Conservation (phyloP, 2,888 invertebrate genomes). For the Digitonthophagus gazella region DNA sequence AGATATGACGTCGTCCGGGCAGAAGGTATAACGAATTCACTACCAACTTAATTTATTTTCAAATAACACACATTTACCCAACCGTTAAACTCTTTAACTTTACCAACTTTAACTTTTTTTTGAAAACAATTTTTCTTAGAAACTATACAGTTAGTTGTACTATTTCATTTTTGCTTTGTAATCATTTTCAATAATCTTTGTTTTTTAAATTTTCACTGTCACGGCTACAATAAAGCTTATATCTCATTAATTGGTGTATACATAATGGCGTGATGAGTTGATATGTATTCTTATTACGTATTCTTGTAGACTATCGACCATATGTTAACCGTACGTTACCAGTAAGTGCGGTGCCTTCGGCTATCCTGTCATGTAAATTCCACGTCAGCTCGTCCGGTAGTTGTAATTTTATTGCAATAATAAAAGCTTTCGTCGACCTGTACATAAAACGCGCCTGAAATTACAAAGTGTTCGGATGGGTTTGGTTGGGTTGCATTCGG, state of each 20-base stretch:
- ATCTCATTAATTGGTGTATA: not conserved
- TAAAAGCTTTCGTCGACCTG: slow-evolving; percentile 15
- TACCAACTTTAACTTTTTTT: too few relatives aligned
- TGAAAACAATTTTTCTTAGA: too few relatives aligned
- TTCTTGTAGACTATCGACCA: slow-evolving; percentile 8
- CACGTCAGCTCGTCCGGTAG: slow-evolving; percentile 6
- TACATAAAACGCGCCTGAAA: slow-evolving; percentile 13
- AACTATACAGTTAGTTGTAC: too few relatives aligned
- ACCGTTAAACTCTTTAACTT: too few relatives aligned
- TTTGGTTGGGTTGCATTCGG: too few relatives aligned
- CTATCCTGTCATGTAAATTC: slow-evolving; percentile 16
- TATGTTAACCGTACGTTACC: not conserved
- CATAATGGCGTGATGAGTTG: not conserved
- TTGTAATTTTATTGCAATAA: slow-evolving; percentile 17
- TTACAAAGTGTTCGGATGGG: slow-evolving; percentile 9
- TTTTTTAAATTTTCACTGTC: too few relatives aligned
- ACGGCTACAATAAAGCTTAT: too few relatives aligned
- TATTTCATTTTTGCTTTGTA: too few relatives aligned
- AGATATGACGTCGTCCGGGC: not conserved
- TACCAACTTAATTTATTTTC: too few relatives aligned
- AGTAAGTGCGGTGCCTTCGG: slow-evolving; percentile 4
- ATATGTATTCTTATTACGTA: slow-evolving; percentile 1
- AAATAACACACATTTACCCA: too few relatives aligned
- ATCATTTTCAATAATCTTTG: too few relatives aligned
- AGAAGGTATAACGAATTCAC: too few relatives aligned